A percentile compares a stretch with the other conserved stretches of the same genome.
Evolutionary conservation across 2,113 vertebrate species (phyloP).

Genomic region (Ascaphus truei): DNA sequence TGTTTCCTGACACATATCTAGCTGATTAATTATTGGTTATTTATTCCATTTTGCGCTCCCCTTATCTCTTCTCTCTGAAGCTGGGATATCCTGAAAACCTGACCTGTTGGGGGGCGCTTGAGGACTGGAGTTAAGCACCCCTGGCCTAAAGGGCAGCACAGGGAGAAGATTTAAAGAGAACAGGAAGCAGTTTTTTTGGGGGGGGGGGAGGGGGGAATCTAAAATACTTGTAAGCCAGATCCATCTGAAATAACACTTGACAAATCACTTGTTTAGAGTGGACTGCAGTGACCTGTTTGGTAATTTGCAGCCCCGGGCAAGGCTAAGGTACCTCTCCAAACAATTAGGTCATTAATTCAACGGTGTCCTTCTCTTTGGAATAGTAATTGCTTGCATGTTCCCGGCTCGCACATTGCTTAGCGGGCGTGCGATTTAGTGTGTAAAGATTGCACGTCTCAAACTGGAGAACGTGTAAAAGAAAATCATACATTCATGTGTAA

Average conservation of each 20-base stretch:
- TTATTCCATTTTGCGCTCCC: too few species aligned
- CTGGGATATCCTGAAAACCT: too few species aligned
- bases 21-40: too few species aligned
- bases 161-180: not conserved
- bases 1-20: too few species aligned
- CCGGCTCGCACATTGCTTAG: not conserved
- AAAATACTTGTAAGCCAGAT: slow-evolving; percentile 28
- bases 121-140: not conserved
- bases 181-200: slow-evolving; percentile 27
- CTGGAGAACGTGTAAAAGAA: too few species aligned
- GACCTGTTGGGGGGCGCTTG: too few species aligned
- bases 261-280: slow-evolving; percentile 50
- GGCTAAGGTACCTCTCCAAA: slow-evolving; percentile 41
- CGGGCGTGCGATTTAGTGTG: not conserved
- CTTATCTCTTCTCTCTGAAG: too few species aligned
- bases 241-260: slow-evolving; percentile 44
- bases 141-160: not conserved
- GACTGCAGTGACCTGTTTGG: slow-evolving; percentile 56
- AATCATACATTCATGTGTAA: too few species aligned
- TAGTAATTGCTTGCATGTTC: slow-evolving; percentile 36
- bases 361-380: slow-evolving; percentile 47
- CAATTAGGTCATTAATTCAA: slow-evolving; percentile 53
- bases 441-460: too few species aligned
- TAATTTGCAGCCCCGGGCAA: slow-evolving; percentile 54
- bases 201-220: slow-evolving; percentile 45